These are phyloP conservation scores for Chalcosyrphus nemorum DNA, from an alignment of 2,888 invertebrate species.

Conservation along the genomic window DNA sequence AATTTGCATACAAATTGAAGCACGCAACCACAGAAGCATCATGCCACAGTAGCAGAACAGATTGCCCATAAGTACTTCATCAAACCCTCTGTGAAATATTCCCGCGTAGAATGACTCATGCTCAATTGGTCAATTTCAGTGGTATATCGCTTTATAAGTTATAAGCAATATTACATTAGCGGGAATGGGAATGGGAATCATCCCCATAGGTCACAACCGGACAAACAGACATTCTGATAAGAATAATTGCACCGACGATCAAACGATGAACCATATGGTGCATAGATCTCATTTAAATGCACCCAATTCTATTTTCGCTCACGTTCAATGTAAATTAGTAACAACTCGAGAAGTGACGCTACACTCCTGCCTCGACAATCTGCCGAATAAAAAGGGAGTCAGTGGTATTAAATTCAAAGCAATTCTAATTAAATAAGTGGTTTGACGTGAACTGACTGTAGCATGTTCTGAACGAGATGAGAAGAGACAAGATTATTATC, in stretches of 20 bases:
- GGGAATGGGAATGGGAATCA: no score
- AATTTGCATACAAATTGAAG: constrained; percentile 67
- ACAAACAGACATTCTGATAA: constrained; percentile 54
- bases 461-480: no score
- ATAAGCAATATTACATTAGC: neutral
- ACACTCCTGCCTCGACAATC: constrained; percentile 1
- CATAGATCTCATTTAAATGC: constrained; percentile 68
- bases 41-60: constrained; percentile 50
- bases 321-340: constrained; percentile 56
- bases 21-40: constrained; percentile 66
- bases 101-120: constrained; percentile 58
- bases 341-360: constrained; percentile 46
- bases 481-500: no score
- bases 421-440: constrained; percentile 7
- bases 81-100: constrained; percentile 5
- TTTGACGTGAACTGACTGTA: constrained; percentile 33
- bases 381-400: neutral
- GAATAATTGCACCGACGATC: constrained; percentile 62
- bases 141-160: constrained; percentile 2
- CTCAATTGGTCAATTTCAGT: constrained; percentile 61
- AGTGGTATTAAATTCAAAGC: neutral
- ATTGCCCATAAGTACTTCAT: constrained; percentile 31
- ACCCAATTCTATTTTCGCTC: constrained; percentile 59
- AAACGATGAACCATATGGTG: constrained; percentile 63
- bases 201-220: constrained; percentile 26